A percentile compares a stretch with the other conserved stretches of the same genome.
These are phyloP conservation scores for Carlito syrichta DNA, from an alignment of 2,113 vertebrate genomes.

Conservation along the genomic window DNA sequence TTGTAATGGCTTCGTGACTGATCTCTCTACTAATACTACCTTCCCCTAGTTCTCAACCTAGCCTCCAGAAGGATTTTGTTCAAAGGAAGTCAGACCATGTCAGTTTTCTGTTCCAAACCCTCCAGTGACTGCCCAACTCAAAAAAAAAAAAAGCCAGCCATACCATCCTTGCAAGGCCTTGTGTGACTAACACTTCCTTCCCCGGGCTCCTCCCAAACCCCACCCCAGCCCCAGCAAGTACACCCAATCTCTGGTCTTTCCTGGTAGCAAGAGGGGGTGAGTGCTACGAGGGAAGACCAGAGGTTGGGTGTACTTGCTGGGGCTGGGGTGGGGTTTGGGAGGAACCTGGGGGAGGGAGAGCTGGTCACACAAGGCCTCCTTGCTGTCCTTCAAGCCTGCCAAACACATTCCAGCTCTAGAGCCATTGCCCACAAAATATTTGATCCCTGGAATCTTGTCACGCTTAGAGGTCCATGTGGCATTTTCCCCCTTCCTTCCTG, in stretches of 20 bases:
- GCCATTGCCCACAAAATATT: neutral
- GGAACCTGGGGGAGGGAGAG: too few relatives aligned
- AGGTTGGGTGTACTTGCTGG: too few relatives aligned
- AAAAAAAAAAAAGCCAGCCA: neutral
- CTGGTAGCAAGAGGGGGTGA: too few relatives aligned
- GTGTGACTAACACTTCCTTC: fast-evolving
- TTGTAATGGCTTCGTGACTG: neutral
- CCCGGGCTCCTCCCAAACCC: neutral
- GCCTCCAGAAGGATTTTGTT: neutral
- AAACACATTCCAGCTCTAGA: neutral
- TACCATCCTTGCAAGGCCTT: neutral
- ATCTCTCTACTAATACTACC: neutral
- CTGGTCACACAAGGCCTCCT: too few relatives aligned
- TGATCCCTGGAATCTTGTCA: neutral
- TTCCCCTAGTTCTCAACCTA: neutral
- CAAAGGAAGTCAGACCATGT: neutral
- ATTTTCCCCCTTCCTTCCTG: neutral
- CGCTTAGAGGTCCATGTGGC: too few relatives aligned
- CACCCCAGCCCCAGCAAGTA: neutral
- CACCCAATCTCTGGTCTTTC: neutral
- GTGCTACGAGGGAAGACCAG: too few relatives aligned
- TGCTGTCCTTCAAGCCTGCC: neutral
- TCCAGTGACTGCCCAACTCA: neutral
- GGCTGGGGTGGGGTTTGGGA: too few relatives aligned
- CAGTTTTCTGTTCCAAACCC: neutral